phyloP scores from a whole-genome alignment of 2,113 vertebrate species.

The Tupaia tana region DNA sequence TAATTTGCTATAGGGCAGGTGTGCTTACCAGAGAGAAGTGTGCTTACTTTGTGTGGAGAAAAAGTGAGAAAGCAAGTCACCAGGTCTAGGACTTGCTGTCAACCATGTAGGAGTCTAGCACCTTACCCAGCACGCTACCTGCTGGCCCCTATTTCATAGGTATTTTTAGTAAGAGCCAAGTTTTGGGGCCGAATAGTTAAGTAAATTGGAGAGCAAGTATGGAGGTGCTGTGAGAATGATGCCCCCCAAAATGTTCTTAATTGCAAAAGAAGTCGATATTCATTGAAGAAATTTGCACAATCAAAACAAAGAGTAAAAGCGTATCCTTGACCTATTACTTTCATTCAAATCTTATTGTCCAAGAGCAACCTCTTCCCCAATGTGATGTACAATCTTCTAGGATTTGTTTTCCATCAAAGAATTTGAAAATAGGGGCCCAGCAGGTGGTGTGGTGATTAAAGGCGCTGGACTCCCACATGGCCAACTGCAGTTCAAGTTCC shows the following conservation, averaged over 20 bases:
- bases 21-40: too few relatives aligned
- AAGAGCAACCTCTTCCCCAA: not conserved
- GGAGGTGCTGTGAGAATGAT: not conserved
- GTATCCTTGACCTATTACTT: not conserved
- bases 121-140: too few relatives aligned
- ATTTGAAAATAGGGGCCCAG: not conserved
- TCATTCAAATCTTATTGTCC: not conserved
- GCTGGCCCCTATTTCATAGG: not conserved
- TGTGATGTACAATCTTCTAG: not conserved
- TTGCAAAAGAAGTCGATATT: not conserved
- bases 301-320: not conserved
- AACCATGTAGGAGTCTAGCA: too few relatives aligned
- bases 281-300: not conserved
- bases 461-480: too few relatives aligned
- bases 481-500: too few relatives aligned
- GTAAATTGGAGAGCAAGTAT: not conserved
- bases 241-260: not conserved
- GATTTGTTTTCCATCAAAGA: not conserved
- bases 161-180: not conserved
- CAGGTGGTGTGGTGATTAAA: too few relatives aligned
- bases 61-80: too few relatives aligned
- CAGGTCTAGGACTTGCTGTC: too few relatives aligned
- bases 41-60: too few relatives aligned
- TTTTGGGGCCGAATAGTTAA: not conserved
- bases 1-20: too few relatives aligned